phyloP scores from a whole-genome alignment of 2,113 vertebrate species.

The Psittacula cyanocephala region DNA sequence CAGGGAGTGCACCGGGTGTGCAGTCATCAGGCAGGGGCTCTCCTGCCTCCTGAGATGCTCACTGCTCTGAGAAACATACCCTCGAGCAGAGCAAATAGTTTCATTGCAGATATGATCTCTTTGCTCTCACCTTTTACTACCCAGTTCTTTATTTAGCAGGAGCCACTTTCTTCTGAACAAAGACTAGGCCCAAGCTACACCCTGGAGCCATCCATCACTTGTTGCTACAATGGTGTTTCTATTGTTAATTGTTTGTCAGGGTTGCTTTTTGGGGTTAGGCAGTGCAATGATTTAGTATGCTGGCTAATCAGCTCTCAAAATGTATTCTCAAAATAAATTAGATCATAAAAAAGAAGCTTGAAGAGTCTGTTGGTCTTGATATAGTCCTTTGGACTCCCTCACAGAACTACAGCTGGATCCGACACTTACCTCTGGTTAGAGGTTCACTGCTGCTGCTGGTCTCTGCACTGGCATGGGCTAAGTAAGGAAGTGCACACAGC shows the following conservation, averaged over 20 bases:
- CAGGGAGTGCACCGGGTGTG: accelerated
- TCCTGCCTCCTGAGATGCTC: neutral
- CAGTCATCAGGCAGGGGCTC: neutral
- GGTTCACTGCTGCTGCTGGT: neutral
- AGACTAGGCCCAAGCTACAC: slow-evolving; percentile 45
- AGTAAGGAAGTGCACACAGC: neutral
- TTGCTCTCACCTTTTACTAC: slow-evolving; percentile 40
- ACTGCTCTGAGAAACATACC: neutral
- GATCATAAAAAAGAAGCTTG: accelerated
- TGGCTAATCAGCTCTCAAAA: slow-evolving; percentile 32
- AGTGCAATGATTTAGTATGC: neutral
- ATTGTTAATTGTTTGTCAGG: slow-evolving; percentile 69
- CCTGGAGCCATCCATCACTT: slow-evolving; percentile 61
- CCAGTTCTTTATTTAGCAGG: slow-evolving; percentile 65
- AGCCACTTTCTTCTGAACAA: slow-evolving; percentile 63
- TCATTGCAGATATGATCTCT: slow-evolving; percentile 18
- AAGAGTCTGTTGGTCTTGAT: neutral
- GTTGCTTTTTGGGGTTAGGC: slow-evolving; percentile 48
- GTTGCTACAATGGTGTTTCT: slow-evolving; percentile 49
- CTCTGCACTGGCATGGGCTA: neutral
- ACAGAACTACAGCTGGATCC: neutral
- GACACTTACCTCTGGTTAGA: neutral
- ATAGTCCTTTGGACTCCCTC: neutral
- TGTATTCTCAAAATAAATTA: slow-evolving; percentile 10
- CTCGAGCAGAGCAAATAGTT: neutral